Percentiles rank a stretch among this genome's conserved stretches.
These are phyloP conservation scores for Drosophila sordidula DNA, from an alignment of 2,888 invertebrate species.

Conservation along the genomic window DNA sequence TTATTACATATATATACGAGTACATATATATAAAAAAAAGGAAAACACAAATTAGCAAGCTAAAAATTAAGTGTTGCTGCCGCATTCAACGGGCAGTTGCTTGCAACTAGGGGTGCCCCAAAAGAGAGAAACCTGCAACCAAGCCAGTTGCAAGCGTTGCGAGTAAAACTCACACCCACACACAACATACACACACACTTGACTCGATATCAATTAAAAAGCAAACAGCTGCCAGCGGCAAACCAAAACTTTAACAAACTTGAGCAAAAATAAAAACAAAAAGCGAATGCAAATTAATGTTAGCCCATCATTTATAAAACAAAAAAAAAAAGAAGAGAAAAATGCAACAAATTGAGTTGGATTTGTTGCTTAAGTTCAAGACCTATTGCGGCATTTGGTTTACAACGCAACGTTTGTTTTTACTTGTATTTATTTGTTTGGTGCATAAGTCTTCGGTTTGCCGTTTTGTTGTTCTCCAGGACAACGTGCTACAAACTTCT, in stretches of 20 bases:
- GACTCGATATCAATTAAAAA: constrained; percentile 74
- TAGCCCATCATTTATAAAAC: constrained; percentile 36
- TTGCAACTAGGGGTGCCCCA: not conserved
- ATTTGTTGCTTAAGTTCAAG: constrained; percentile 14
- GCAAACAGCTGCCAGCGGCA: constrained; percentile 73
- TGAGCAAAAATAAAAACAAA: constrained; percentile 23
- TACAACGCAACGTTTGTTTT: constrained; percentile 35
- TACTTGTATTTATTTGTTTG: constrained; percentile 24
- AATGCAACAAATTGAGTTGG: constrained; percentile 9
- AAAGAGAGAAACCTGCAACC: constrained; percentile 30
- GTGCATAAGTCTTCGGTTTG: constrained; percentile 55
- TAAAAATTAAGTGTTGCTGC: constrained; percentile 44
- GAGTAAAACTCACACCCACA: constrained; percentile 19
- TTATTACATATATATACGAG: constrained; percentile 65
- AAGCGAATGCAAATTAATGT: constrained; percentile 36
- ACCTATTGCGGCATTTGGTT: constrained; percentile 33
- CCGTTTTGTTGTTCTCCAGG: constrained; percentile 58
- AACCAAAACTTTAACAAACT: constrained; percentile 58
- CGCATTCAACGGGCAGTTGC: constrained; percentile 1
- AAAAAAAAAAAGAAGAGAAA: constrained; percentile 1
- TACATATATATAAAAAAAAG: constrained; percentile 36
- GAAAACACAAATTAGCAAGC: constrained; percentile 56
- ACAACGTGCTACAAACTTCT: constrained; percentile 43
- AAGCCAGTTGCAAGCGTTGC: constrained; percentile 22
- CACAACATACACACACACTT: constrained; percentile 26